phyloP scores from a whole-genome alignment of 2,113 vertebrate genomes.

The Aspidoscelis tigris region DNA sequence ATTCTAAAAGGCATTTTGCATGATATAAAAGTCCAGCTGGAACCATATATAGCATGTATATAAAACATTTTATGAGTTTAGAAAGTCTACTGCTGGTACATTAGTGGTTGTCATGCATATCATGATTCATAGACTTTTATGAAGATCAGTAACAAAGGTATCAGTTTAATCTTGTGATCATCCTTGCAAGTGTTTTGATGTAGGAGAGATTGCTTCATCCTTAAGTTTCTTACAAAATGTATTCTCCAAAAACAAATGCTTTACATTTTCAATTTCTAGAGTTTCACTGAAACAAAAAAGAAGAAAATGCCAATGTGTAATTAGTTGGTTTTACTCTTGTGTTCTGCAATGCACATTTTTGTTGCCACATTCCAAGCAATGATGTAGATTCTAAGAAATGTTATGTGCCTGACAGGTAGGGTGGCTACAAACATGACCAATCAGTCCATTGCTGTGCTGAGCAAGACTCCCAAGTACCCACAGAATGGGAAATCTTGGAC shows the following conservation, averaged over 20 bases:
- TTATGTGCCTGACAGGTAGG: neutral
- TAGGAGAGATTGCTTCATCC: neutral
- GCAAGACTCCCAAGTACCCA: too few species aligned
- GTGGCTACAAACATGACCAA: too few species aligned
- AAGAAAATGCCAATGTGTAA: too few species aligned
- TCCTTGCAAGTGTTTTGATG: constrained; percentile 3
- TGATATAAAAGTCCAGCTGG: neutral
- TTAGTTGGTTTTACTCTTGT: neutral
- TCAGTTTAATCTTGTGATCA: constrained; percentile 7
- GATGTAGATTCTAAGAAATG: neutral
- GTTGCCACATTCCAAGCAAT: neutral
- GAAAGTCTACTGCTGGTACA: neutral
- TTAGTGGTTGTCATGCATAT: neutral
- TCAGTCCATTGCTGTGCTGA: too few species aligned
- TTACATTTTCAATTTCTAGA: constrained; percentile 5
- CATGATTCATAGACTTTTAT: neutral
- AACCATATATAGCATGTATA: neutral
- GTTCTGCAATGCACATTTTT: neutral
- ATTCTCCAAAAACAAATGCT: neutral
- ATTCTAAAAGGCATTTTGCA: neutral
- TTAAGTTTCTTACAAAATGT: neutral
- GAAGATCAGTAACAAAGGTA: neutral
- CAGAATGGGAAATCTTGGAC: too few species aligned
- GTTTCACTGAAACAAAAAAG: neutral
- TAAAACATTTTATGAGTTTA: too few species aligned